Conservation (phyloP, 2,888 invertebrate species). For the Teleiodes luculella region DNA sequence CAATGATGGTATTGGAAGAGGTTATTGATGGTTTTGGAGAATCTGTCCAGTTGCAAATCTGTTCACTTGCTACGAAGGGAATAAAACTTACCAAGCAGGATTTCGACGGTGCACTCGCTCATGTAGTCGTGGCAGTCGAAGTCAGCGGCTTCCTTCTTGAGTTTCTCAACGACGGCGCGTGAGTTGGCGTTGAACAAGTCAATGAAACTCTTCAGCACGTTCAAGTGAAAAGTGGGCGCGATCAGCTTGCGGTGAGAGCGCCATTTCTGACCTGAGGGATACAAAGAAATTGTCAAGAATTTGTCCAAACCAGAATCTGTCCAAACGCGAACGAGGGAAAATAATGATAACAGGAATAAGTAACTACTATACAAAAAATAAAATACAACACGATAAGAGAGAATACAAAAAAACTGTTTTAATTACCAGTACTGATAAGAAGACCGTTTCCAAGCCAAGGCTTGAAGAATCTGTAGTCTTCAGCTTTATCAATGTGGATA, state of each 20-base stretch:
- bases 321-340: too few relatives aligned
- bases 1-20: too few relatives aligned
- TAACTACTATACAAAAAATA: too few relatives aligned
- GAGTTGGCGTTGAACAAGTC: slow-evolving; percentile 91
- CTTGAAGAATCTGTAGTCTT: slow-evolving; percentile 88
- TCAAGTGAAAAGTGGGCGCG: slow-evolving; percentile 92
- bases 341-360: too few relatives aligned
- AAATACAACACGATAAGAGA: too few relatives aligned
- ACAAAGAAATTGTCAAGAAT: neutral
- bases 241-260: slow-evolving; percentile 90
- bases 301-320: too few relatives aligned
- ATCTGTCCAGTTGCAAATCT: too few relatives aligned
- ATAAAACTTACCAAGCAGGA: slow-evolving; percentile 80
- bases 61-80: too few relatives aligned
- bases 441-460: slow-evolving; percentile 92
- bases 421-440: slow-evolving; percentile 85
- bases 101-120: slow-evolving; percentile 91
- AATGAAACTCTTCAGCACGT: slow-evolving; percentile 91
- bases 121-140: slow-evolving; percentile 91
- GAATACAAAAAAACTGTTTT: neutral
- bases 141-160: slow-evolving; percentile 83
- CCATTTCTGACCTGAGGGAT: slow-evolving; percentile 87
- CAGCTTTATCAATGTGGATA: slow-evolving; percentile 88
- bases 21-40: too few relatives aligned
- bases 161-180: slow-evolving; percentile 83